Evolutionary conservation across 1,140 invertebrate species (phyloP), one percentile per base, ranked within the genome.

Genomic region (Babylonia areolata): DNA sequence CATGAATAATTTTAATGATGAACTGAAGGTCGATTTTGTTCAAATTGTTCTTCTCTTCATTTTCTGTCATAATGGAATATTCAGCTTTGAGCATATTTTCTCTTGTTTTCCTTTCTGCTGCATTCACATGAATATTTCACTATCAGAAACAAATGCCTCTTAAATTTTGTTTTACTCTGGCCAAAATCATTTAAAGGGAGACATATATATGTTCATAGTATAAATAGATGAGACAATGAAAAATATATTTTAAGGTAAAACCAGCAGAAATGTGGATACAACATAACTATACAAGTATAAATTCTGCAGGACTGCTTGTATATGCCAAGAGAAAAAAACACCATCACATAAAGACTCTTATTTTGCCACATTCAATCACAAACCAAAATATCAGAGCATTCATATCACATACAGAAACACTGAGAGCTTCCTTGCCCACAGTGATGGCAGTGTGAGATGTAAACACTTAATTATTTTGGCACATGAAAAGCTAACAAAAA

Each of bases 401-500:
- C 58, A 64, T 64, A 64, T 64, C 58, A 64, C 58, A 64, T 64
- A 64, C 12, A 64, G 58, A 64, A 23, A 64, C 58, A 64, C 58
- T 64, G 58, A 23, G 28, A 64, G 12, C 58, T 11, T 23, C 12
- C 58, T n/a, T 12, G 6, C 12, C 46, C 46, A 51, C 58, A 64
- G 28, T 64, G 58, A 23, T 64, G 58, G 58, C 58, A 64, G 58
- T 64, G 58, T 64, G 58, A 23, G 58, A 20, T 64, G 58, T 64
- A 64, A 64, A 64, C 58, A 64, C 58, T 12, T 64, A 12, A 64
- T 5, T 64, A 64, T 23, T 64, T 23, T 20, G 58, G 58, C 23
- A 64, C 58, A 64, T 23, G 6, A 12, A 64, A 23, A 23, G 58
- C 15, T 23, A 64, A 23, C 28, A 23, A 1, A 23, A 5, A 64